Evolutionary conservation across 1,140 invertebrate species (phyloP), one percentile per base, ranked within the genome.

Genomic region (Leptoteleia sp.): DNA sequence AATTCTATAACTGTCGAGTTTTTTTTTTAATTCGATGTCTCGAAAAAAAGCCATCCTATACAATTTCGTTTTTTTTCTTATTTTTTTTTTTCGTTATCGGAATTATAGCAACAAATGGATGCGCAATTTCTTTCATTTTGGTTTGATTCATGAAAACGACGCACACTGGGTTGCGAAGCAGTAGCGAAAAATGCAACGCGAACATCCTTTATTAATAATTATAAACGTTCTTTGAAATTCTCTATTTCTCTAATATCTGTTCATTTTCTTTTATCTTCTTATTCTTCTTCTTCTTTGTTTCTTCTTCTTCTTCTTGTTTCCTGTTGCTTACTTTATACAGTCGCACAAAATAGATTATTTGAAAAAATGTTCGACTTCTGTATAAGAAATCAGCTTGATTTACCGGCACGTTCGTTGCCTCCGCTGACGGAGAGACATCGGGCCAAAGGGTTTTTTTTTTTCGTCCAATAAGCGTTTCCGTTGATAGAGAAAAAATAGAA

Each of bases 11-110:
- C 64, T 35, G 13, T 77, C 31, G 38, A 45, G n/a, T n/a, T n/a
- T n/a, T n/a, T n/a, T 83, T 72, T 82, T 48, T 45, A 47, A 73
- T 85, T 87, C 84, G 84, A 87, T 88, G 82, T 87, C 76, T 83
- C 76, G 82, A 84, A 85, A n/a, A n/a, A 73, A 87, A 85, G 84
- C 85, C 81, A 79, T 83, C 54, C 81, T 80, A 86, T 82, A 81
- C 81, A 72, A 25, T 72, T 79, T 77, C 62, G 48, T 55, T 62
- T 72, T 8, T 57, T n/a, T n/a, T n/a, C n/a, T n/a, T n/a, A n/a
- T n/a, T n/a, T n/a, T n/a, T n/a, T n/a, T n/a, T n/a, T 75, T 25
- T 3, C 62, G 33, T 37, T 38, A 50, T 70, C 65, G 43, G 42
- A 68, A 59, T 65, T 19, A 16, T 55, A 48, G 59, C 59, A 59